Conservation (phyloP, 2,888 invertebrate genomes). For the Meteorus colon region DNA sequence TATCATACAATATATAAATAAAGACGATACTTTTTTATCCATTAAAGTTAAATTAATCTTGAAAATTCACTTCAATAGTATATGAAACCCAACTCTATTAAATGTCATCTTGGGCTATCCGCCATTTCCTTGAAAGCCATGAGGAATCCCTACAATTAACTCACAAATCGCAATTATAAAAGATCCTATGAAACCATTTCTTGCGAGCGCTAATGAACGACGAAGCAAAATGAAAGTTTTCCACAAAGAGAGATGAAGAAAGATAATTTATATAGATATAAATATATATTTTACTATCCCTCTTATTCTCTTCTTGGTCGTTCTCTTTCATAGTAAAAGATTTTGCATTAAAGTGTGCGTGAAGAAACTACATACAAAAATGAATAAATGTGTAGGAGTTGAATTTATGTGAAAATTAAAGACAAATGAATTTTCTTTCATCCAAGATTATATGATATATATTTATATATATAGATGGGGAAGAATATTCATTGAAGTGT, state of each 20-base stretch:
- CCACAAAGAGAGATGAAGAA: slow-evolving; percentile 10
- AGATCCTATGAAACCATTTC: slow-evolving; percentile 39
- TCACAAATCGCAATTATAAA: slow-evolving; percentile 46
- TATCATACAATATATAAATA: not conserved
- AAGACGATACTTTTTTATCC: not conserved
- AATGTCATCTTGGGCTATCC: slow-evolving; percentile 7
- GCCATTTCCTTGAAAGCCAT: slow-evolving; percentile 28
- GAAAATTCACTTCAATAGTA: slow-evolving; percentile 1
- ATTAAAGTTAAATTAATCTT: slow-evolving; percentile 30
- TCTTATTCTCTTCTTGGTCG: slow-evolving; percentile 4
- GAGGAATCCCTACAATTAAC: slow-evolving; percentile 44
- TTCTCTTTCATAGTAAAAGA: slow-evolving; percentile 7
- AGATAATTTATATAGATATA: slow-evolving; percentile 1
- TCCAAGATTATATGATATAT: slow-evolving; percentile 5
- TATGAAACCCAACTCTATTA: slow-evolving; percentile 29
- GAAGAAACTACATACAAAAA: not conserved
- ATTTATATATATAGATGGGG: not conserved
- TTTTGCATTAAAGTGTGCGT: not conserved
- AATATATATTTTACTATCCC: not conserved
- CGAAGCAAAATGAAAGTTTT: slow-evolving; percentile 32
- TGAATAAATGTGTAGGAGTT: not conserved
- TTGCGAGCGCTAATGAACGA: slow-evolving; percentile 39
- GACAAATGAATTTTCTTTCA: slow-evolving; percentile 24
- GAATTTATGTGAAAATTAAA: slow-evolving; percentile 27
- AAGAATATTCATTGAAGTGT: slow-evolving; percentile 13